phyloP scores from a whole-genome alignment of 1,140 invertebrate genomes.

The Zaprionus capensis region DNA sequence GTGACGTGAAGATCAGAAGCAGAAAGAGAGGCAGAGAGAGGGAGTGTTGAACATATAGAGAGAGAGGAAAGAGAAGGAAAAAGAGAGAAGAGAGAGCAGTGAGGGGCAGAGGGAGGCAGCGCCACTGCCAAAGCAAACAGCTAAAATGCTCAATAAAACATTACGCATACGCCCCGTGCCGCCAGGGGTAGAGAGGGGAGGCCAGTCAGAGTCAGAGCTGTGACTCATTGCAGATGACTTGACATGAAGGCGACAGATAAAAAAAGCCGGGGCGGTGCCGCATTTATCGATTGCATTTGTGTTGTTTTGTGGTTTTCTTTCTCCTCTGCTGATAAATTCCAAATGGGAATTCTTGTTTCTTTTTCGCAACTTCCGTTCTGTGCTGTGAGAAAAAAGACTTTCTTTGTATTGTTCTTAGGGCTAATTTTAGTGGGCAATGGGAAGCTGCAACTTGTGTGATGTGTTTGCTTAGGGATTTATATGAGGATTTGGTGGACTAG shows the following conservation, averaged over 20 bases:
- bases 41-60: conserved; percentile 4
- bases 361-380: conserved; percentile 2
- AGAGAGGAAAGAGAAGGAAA: neutral
- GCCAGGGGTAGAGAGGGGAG: neutral
- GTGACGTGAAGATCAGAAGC: conserved; percentile 40
- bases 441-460: neutral
- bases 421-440: neutral
- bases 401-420: neutral
- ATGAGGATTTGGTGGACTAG: neutral
- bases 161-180: conserved; percentile 63
- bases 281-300: conserved; percentile 5
- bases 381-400: neutral
- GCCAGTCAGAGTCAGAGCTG: neutral
- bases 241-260: conserved; percentile 18
- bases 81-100: neutral
- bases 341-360: neutral
- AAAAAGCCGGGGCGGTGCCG: conserved; percentile 8
- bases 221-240: conserved; percentile 58
- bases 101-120: neutral
- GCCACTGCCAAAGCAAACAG: conserved; percentile 39
- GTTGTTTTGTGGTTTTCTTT: neutral
- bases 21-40: neutral
- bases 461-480: neutral
- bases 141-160: conserved; percentile 37
- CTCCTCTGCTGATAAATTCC: neutral